These are phyloP conservation scores for Avahi laniger DNA, from an alignment of 2,797 vertebrate species.

Conservation along the genomic window DNA sequence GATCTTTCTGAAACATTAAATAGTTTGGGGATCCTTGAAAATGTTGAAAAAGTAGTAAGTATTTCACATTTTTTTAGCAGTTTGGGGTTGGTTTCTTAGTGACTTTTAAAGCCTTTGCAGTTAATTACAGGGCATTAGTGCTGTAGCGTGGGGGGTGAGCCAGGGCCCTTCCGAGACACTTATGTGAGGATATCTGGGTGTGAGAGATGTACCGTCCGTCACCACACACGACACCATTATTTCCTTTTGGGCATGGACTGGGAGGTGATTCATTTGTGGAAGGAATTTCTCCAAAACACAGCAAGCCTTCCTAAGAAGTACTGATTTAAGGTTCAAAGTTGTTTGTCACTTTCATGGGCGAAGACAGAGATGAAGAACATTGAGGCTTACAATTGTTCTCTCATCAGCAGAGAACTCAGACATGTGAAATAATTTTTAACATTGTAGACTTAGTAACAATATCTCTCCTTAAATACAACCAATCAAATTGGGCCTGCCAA, in stretches of 20 bases:
- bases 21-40: neutral
- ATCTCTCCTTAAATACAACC: neutral
- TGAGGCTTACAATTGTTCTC: neutral
- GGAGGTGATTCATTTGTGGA: neutral
- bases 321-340: neutral
- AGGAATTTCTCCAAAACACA: neutral
- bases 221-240: neutral
- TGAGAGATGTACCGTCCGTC: rapidly evolving
- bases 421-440: neutral
- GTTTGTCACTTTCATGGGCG: neutral
- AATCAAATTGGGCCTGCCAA: neutral
- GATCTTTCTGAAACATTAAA: neutral
- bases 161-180: neutral
- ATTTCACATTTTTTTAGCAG: neutral
- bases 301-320: neutral
- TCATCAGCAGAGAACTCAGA: neutral
- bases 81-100: neutral
- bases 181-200: neutral
- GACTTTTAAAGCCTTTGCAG: neutral
- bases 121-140: neutral
- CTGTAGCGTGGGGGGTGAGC: too few species aligned
- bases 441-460: neutral
- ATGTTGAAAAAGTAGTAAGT: neutral
- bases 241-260: neutral
- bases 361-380: neutral